A percentile compares a stretch with the other conserved stretches of the same genome.
Evolutionary conservation across 2,797 vertebrate genomes (phyloP).

Genomic region (Petrocephalus sullivani): DNA sequence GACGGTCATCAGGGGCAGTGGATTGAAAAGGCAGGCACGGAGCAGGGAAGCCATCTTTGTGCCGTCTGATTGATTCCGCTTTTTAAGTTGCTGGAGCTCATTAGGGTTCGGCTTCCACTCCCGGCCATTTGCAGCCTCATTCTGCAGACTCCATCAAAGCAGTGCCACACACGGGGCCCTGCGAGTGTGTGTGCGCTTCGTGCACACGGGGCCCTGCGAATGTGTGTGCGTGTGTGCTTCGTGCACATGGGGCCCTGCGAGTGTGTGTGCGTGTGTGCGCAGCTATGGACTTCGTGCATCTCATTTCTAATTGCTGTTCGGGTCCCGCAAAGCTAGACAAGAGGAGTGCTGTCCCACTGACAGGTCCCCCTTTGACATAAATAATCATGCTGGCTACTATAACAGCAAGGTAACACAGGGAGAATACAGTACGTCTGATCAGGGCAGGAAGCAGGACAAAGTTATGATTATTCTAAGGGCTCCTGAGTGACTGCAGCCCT

Average conservation of each 20-base stretch:
- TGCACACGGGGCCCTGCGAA: no score
- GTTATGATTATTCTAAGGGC: no score
- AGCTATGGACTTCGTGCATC: constrained; percentile 1
- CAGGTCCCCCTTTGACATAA: background rate
- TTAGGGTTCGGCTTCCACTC: background rate
- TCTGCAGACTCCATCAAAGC: background rate
- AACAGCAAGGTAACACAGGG: background rate
- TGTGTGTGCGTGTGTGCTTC: background rate
- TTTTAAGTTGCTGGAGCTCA: background rate
- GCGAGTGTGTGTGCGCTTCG: background rate
- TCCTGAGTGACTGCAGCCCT: no score
- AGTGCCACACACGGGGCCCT: no score
- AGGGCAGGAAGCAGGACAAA: no score
- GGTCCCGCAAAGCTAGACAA: background rate
- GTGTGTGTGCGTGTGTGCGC: no score
- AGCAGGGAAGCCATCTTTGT: background rate
- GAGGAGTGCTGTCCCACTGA: background rate
- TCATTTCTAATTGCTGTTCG: background rate
- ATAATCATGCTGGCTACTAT: background rate
- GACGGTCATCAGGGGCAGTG: background rate
- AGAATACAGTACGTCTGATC: background rate
- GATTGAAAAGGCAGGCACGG: background rate
- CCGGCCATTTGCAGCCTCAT: background rate
- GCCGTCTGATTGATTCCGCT: background rate
- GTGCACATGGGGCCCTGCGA: no score